Evolutionary conservation across 1,140 invertebrate species (phyloP).

Genomic region (Tyrophagus putrescentiae): DNA sequence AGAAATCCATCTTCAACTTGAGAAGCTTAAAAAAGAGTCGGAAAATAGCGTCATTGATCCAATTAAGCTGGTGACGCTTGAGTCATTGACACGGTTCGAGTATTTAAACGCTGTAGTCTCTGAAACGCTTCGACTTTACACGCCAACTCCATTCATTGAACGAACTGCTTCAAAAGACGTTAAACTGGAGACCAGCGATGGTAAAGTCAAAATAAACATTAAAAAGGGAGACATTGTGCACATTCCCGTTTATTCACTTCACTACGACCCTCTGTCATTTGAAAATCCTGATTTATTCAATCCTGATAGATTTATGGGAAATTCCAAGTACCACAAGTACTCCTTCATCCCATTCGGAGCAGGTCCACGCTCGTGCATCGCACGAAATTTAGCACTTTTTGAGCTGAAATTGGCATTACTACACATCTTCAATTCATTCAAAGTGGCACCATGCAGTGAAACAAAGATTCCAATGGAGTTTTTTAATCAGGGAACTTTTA

Average conservation of each 20-base stretch:
- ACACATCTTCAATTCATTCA: too few relatives aligned
- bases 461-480: too few relatives aligned
- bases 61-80: not conserved
- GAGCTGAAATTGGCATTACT: too few relatives aligned
- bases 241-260: constrained; percentile 27
- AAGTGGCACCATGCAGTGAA: too few relatives aligned
- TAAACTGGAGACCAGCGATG: not conserved
- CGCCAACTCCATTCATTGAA: not conserved
- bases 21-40: not conserved
- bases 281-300: constrained; percentile 28
- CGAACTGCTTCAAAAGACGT: not conserved
- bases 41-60: not conserved
- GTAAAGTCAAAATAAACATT: not conserved
- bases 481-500: too few relatives aligned
- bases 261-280: constrained; percentile 26
- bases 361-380: too few relatives aligned
- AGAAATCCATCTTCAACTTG: not conserved
- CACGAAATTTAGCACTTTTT: too few relatives aligned
- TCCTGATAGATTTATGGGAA: constrained; percentile 22
- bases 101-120: constrained; percentile 11
- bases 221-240: constrained; percentile 19
- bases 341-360: constrained; percentile 33
- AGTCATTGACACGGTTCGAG: not conserved
- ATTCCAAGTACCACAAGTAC: constrained; percentile 28
- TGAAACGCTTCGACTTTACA: not conserved